Conservation (phyloP, 1,140 invertebrate species). For the Drosophila punjabiensis region DNA sequence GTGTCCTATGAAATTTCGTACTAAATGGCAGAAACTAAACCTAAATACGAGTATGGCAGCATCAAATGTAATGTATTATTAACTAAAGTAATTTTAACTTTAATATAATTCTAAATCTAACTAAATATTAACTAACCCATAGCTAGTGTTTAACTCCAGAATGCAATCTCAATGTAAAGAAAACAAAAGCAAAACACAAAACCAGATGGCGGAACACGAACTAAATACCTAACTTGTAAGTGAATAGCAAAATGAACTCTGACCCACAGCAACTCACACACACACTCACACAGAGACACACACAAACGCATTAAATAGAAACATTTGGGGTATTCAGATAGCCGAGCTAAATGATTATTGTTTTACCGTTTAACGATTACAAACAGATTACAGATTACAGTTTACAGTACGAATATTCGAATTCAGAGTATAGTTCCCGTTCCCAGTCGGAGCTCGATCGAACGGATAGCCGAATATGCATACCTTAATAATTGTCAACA, state of each 20-base stretch:
- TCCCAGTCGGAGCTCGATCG: slow-evolving; percentile 23
- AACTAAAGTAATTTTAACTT: slow-evolving; percentile 48
- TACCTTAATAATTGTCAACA: slow-evolving; percentile 72
- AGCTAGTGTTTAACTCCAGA: slow-evolving; percentile 65
- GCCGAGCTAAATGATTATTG: slow-evolving; percentile 45
- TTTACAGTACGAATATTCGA: slow-evolving; percentile 20
- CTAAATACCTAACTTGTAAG: slow-evolving; percentile 41
- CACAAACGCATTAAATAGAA: slow-evolving; percentile 45
- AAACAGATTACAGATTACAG: slow-evolving; percentile 11
- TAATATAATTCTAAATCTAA: slow-evolving; percentile 27
- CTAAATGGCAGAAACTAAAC: slow-evolving; percentile 68
- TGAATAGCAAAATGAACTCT: slow-evolving; percentile 48
- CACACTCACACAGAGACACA: slow-evolving; percentile 26
- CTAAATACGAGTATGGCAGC: slow-evolving; percentile 44
- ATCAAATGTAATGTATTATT: slow-evolving; percentile 67
- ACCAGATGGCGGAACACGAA: slow-evolving; percentile 1
- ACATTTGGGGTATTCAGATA: slow-evolving; percentile 47
- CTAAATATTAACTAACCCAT: slow-evolving; percentile 45
- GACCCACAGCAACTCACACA: slow-evolving; percentile 32
- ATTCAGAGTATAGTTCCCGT: slow-evolving; percentile 28
- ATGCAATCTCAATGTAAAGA: slow-evolving; percentile 72
- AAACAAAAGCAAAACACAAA: slow-evolving; percentile 28
- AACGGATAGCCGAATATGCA: slow-evolving; percentile 39
- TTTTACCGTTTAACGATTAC: slow-evolving; percentile 39
- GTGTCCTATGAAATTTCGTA: slow-evolving; percentile 76